phyloP scores from a whole-genome alignment of 2,888 invertebrate species.

The Ophion ellenae region DNA sequence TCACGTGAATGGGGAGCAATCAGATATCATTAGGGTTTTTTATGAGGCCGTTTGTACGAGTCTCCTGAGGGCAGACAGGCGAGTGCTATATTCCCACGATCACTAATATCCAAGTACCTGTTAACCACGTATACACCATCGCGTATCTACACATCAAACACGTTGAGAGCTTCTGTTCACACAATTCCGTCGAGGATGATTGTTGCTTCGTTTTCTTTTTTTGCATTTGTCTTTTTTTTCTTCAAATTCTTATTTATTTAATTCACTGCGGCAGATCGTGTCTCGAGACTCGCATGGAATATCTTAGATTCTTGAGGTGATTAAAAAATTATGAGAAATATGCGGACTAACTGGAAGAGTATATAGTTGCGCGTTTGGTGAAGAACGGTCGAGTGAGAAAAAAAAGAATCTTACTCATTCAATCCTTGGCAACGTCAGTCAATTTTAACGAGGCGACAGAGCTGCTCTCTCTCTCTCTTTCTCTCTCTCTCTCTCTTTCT shows the following conservation, averaged over 20 bases:
- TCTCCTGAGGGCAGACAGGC: conserved; percentile 68
- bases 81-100: conserved; percentile 71
- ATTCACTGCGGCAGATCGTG: conserved; percentile 15
- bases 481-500: conserved; percentile 39
- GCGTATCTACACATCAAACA: conserved; percentile 24
- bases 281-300: background rate
- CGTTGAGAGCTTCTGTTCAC: conserved; percentile 40
- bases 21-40: conserved; percentile 83
- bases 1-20: conserved; percentile 81
- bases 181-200: conserved; percentile 22
- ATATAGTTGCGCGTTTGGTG: conserved; percentile 6
- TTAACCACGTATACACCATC: conserved; percentile 35
- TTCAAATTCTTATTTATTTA: background rate
- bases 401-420: conserved; percentile 35
- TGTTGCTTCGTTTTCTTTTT: background rate
- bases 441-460: conserved; percentile 68
- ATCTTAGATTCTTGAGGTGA: background rate
- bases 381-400: conserved; percentile 41
- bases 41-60: conserved; percentile 70
- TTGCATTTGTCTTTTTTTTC: background rate
- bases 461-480: conserved; percentile 45
- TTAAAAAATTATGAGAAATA: conserved; percentile 42
- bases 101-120: conserved; percentile 59
- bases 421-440: conserved; percentile 59
- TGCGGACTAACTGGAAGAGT: conserved; percentile 6